phyloP scores from a whole-genome alignment of 1,140 invertebrate genomes.

The Drosophila eugracilis region DNA sequence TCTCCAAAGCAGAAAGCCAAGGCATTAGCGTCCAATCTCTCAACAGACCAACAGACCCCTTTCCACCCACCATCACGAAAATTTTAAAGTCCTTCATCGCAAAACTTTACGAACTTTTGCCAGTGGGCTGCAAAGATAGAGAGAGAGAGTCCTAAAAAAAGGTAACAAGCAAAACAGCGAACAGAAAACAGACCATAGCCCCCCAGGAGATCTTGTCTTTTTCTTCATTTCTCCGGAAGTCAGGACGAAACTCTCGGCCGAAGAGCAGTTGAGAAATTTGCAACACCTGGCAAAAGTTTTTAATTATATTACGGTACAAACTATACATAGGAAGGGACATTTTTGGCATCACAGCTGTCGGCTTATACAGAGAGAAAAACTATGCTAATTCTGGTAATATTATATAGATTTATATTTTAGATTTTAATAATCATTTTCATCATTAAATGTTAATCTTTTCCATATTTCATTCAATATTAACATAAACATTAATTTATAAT shows the following conservation, averaged over 20 bases:
- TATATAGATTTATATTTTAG: no score
- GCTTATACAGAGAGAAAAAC: constrained; percentile 11
- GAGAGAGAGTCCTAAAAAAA: constrained; percentile 43
- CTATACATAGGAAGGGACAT: constrained; percentile 60
- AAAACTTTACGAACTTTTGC: constrained; percentile 69
- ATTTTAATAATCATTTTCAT: no score
- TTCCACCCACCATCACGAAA: no score
- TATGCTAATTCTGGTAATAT: no score
- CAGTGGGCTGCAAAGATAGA: constrained; percentile 11
- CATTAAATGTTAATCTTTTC: no score
- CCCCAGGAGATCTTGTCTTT: constrained; percentile 53
- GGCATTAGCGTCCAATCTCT: constrained; percentile 59
- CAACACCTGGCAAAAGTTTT: constrained; percentile 82
- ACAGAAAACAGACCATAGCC: constrained; percentile 35
- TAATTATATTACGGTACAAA: constrained; percentile 77
- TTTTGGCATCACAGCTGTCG: constrained; percentile 58
- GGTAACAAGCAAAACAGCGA: constrained; percentile 61
- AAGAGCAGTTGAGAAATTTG: constrained; percentile 70
- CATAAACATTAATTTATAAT: no score
- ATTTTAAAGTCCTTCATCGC: constrained; percentile 60
- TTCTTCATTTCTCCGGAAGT: constrained; percentile 58
- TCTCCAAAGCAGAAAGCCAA: constrained; percentile 60
- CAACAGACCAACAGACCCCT: constrained; percentile 43
- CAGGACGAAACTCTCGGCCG: constrained; percentile 48
- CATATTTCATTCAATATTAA: no score